Conservation (phyloP, 2,888 invertebrate species). For the Oxyscelio sp. region DNA sequence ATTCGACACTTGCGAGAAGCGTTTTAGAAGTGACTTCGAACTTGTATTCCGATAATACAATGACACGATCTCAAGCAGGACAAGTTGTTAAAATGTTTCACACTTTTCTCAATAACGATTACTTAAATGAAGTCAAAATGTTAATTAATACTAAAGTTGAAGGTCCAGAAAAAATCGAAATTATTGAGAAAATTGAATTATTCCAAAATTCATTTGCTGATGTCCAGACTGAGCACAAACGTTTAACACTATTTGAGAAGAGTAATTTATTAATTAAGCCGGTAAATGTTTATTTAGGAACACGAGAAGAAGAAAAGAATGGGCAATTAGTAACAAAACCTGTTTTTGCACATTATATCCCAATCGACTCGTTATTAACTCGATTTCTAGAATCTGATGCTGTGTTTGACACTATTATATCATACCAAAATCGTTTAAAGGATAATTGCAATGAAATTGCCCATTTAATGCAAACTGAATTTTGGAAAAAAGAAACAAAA, state of each 20-base stretch:
- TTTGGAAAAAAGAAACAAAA: too few relatives aligned
- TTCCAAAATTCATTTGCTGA: slow-evolving; percentile 24
- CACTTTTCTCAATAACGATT: slow-evolving; percentile 16
- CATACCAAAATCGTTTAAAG: neutral
- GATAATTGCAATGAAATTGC: neutral
- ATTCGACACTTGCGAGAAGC: neutral
- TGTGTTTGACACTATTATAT: slow-evolving; percentile 9
- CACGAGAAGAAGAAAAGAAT: slow-evolving; percentile 37
- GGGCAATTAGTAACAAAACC: slow-evolving; percentile 8
- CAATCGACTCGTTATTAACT: slow-evolving; percentile 20
- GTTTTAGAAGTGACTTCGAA: slow-evolving; percentile 16
- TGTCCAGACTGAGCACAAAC: slow-evolving; percentile 22
- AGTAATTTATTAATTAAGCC: slow-evolving; percentile 37
- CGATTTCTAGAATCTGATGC: slow-evolving; percentile 16
- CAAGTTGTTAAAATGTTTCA: slow-evolving; percentile 31
- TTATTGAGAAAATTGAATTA: slow-evolving; percentile 26
- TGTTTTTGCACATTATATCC: slow-evolving; percentile 25
- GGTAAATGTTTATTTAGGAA: slow-evolving; percentile 27
- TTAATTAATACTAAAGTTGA: slow-evolving; percentile 22
- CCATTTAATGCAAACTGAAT: too few relatives aligned
- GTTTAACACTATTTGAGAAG: slow-evolving; percentile 28
- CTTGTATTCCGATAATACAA: slow-evolving; percentile 35
- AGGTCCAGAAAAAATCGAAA: slow-evolving; percentile 14
- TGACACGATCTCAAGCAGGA: slow-evolving; percentile 12
- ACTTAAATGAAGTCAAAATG: slow-evolving; percentile 19